Percentiles rank a stretch among this genome's conserved stretches.
These are phyloP conservation scores for Rattus norvegicus DNA, from an alignment of 2,113 vertebrate genomes.

Conservation along the genomic window DNA sequence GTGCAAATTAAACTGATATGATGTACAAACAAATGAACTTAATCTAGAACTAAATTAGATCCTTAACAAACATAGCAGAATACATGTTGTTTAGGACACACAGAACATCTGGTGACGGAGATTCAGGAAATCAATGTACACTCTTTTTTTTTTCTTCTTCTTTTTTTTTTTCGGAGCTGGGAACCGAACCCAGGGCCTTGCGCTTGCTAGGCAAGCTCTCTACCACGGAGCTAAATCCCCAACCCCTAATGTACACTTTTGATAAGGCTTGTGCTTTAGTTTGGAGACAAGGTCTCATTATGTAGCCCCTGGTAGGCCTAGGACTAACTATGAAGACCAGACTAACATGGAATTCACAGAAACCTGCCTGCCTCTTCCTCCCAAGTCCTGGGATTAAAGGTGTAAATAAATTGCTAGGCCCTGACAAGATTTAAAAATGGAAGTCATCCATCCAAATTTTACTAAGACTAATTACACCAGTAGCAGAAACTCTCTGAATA, in stretches of 20 bases:
- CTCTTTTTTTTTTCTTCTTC: no score
- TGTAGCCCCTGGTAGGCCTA: not conserved
- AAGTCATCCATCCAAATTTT: not conserved
- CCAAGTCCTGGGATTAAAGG: not conserved
- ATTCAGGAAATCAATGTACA: not conserved
- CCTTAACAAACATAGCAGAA: not conserved
- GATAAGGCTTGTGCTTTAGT: not conserved
- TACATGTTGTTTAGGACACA: no score
- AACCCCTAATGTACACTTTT: not conserved
- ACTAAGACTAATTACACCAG: not conserved
- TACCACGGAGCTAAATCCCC: no score
- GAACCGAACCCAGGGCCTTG: no score
- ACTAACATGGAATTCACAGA: not conserved
- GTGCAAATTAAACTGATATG: not conserved
- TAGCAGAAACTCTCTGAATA: not conserved
- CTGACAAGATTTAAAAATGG: not conserved
- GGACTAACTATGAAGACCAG: not conserved
- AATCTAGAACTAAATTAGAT: not conserved
- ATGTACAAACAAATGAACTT: not conserved
- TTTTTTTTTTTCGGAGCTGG: no score
- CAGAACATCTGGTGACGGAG: not conserved
- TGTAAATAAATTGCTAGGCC: not conserved
- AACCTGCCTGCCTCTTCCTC: not conserved
- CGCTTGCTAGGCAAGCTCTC: no score
- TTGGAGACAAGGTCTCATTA: no score